Conservation (phyloP, 1,140 invertebrate genomes). For the Oppia nitens region DNA sequence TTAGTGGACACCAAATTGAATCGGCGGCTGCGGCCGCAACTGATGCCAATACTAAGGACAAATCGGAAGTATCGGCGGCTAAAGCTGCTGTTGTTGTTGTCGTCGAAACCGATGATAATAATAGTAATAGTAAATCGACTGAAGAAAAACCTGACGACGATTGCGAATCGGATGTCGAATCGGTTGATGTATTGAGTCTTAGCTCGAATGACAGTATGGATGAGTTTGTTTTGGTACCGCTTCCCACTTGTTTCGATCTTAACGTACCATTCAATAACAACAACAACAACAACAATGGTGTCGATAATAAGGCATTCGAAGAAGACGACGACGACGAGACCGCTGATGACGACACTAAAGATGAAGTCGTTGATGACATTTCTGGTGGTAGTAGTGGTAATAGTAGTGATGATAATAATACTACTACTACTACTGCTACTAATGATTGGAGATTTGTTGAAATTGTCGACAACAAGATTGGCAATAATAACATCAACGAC, state of each 20-base stretch:
- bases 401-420: no score
- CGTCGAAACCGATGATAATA: background rate
- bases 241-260: slow-evolving; percentile 28
- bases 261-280: slow-evolving; percentile 8
- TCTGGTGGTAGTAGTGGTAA: no score
- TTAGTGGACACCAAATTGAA: no score
- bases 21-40: no score
- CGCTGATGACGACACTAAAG: background rate
- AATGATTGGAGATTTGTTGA: no score
- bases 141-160: background rate
- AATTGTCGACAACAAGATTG: no score
- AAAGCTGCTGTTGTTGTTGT: no score
- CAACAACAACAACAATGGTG: background rate
- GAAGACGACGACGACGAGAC: background rate
- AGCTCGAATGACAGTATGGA: slow-evolving; percentile 18
- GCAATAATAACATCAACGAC: no score
- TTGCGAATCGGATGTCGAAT: slow-evolving; percentile 16
- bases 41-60: no score
- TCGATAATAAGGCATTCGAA: background rate
- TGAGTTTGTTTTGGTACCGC: slow-evolving; percentile 28
- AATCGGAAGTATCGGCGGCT: no score
- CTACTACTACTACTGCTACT: no score
- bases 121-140: background rate
- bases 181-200: slow-evolving; percentile 19
- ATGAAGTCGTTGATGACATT: no score